phyloP scores from a whole-genome alignment of 2,797 vertebrate genomes.

The Uromys caudimaculatus region DNA sequence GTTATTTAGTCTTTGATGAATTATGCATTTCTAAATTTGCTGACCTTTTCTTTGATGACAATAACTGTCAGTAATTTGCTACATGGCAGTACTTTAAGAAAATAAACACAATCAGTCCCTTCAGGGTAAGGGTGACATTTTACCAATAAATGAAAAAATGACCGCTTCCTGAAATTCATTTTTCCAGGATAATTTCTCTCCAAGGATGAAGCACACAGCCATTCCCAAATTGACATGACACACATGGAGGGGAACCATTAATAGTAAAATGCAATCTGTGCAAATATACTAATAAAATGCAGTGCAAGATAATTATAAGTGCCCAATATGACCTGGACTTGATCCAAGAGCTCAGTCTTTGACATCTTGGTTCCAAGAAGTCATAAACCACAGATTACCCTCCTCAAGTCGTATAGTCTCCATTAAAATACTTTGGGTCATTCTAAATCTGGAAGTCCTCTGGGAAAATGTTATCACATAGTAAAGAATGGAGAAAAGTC shows the following conservation, averaged over 20 bases:
- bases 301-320: background rate
- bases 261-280: background rate
- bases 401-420: rapidly evolving
- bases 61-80: constrained; percentile 62
- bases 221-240: background rate
- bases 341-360: background rate
- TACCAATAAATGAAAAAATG: constrained; percentile 46
- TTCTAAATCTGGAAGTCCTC: background rate
- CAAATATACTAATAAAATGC: background rate
- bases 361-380: background rate
- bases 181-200: constrained; percentile 8
- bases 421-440: background rate
- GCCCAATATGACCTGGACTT: background rate
- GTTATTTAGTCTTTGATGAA: constrained; percentile 61
- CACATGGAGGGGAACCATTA: background rate
- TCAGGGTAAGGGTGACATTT: constrained; percentile 55
- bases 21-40: constrained; percentile 60
- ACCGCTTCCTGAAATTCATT: constrained; percentile 25
- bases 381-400: background rate
- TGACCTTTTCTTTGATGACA: constrained; percentile 67
- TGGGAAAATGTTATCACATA: background rate
- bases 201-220: background rate
- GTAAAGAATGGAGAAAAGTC: background rate
- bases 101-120: constrained; percentile 59
- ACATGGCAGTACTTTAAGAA: constrained; percentile 51